Conservation (phyloP, 2,797 vertebrate genomes). For the Eospalax fontanierii region DNA sequence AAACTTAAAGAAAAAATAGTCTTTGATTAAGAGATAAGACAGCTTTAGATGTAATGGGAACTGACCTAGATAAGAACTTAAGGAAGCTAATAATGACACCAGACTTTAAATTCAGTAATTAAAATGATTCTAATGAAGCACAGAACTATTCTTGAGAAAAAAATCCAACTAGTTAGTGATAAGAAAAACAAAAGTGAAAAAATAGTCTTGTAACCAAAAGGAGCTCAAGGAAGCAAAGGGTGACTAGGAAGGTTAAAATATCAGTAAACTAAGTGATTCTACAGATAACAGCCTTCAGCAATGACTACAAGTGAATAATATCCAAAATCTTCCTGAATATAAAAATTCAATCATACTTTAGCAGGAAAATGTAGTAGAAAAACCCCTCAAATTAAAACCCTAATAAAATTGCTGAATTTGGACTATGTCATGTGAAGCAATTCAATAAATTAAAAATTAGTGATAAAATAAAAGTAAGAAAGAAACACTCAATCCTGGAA, state of each 20-base stretch:
- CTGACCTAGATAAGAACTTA: slow-evolving; percentile 17
- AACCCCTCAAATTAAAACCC: not conserved
- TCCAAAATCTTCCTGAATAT: not conserved
- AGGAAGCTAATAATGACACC: not conserved
- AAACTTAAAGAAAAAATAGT: not conserved
- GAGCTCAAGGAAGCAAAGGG: not conserved
- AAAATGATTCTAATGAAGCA: slow-evolving; percentile 14
- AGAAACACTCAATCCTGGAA: not conserved
- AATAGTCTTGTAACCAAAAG: not conserved
- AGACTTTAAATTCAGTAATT: slow-evolving; percentile 9
- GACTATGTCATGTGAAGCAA: not conserved
- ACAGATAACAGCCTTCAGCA: not conserved
- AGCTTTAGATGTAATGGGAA: not conserved
- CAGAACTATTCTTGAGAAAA: not conserved
- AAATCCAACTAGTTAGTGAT: no score
- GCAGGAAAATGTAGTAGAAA: not conserved
- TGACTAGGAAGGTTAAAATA: not conserved
- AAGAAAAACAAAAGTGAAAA: not conserved
- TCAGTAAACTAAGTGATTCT: not conserved
- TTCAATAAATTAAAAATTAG: slow-evolving; percentile 44
- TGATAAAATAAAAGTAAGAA: not conserved
- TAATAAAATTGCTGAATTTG: not conserved
- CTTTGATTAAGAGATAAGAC: not conserved
- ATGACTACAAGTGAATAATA: not conserved
- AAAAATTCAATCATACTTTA: not conserved